phyloP scores from a whole-genome alignment of 92 coral and sea anemone species.

The Umimayanthus chanpuru region DNA sequence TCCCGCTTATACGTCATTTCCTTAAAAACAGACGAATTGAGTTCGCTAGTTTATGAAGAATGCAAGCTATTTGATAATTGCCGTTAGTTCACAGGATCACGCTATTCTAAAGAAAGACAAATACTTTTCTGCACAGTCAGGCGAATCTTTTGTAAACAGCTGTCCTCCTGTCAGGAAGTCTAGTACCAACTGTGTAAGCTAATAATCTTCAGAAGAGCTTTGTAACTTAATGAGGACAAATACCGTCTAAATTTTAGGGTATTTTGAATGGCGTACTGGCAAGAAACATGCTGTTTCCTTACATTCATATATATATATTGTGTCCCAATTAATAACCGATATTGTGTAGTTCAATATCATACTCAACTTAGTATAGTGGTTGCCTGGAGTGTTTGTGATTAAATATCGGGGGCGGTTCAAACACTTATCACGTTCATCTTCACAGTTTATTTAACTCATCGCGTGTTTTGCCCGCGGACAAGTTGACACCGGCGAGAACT shows the following conservation, averaged over 20 bases:
- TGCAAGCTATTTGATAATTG: slow-evolving; percentile 4
- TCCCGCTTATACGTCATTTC: background rate
- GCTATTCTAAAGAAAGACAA: background rate
- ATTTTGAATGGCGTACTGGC: background rate
- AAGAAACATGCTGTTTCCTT: no score
- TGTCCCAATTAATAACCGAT: background rate
- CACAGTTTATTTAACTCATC: background rate
- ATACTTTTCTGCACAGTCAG: background rate
- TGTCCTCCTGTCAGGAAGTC: background rate
- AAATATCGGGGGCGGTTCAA: slow-evolving; percentile 21
- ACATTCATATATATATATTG: background rate
- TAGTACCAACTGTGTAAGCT: background rate
- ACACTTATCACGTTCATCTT: slow-evolving; percentile 31
- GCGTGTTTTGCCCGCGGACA: slow-evolving; percentile 41
- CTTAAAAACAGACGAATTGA: background rate
- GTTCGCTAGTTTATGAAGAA: slow-evolving; percentile 4
- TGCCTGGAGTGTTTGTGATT: slow-evolving; percentile 33
- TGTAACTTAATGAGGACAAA: background rate
- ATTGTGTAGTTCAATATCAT: background rate
- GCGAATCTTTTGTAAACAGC: slow-evolving; percentile 29
- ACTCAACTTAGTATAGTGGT: background rate
- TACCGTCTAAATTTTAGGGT: background rate
- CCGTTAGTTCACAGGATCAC: slow-evolving; percentile 4
- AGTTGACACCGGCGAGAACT: slow-evolving; percentile 6
- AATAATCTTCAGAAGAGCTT: background rate